Base-by-base conservation (phyloP, 2,797 vertebrate genomes). In the Cyclura pinguis region DNA sequence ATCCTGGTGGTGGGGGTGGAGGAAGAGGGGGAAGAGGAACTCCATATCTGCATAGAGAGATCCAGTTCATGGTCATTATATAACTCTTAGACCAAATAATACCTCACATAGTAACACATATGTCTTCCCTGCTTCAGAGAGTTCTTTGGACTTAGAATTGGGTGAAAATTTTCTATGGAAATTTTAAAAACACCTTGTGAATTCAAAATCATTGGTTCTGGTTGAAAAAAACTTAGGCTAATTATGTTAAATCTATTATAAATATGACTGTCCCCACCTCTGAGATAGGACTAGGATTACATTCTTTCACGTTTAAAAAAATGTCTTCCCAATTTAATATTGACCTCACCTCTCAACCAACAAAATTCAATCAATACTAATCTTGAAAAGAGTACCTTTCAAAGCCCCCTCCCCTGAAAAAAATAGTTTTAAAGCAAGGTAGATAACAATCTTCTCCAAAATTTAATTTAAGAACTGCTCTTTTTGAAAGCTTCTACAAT, bases 1-100 rank as follows among this genome's bases (percentile, higher is more conserved):
- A 94, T 57, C 97, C 96, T 1, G 89, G 97, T n/a, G 97, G 96
- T 14, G 95, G 74, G 0, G 62, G 80, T 47, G 90, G 80, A 27
- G 59, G 67, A 90, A 47, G 76, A 78, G 86, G 86, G 38, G 86
- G 77, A 13, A 29, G 96, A 91, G 93, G 97, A 20, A 94, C 95
- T 16, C 97, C 91, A 1, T 96, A 97, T 89, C 98, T 98, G 81
- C 27, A 93, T 13, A 59, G 67, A 88, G 8, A 80, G 29, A 84
- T 27, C 24, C 3, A 81, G 47, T 38, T 69, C 22, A 59, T 42
- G 6, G 72, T 67, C 13, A 69, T n/a, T 22, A 59, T 20, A 3
- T 2, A 2, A 6, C 32, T 14, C 22, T 24, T 78, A 67, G 22
- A 35, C 38, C 29, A 47, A 38, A 18, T 78, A 62, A 9, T 27